Base-by-base conservation (phyloP, 2,888 invertebrate species). In the Synergus umbraculus region DNA sequence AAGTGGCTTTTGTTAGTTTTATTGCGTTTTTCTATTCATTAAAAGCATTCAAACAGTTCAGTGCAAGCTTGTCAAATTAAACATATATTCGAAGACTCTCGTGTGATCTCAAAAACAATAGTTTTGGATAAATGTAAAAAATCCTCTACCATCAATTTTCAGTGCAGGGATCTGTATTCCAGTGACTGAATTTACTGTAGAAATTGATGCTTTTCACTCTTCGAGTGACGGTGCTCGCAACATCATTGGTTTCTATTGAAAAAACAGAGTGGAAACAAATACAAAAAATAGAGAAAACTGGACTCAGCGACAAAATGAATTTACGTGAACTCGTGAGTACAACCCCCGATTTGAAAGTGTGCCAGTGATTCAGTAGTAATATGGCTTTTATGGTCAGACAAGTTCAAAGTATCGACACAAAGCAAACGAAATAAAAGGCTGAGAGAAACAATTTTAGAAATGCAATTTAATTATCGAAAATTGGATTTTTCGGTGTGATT, bases 161-260 rank as follows among this genome's bases (percentile, higher is more conserved):
- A 67, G 13, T 18, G 8, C 13, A 46, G 18, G 67, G 15, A 73
- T 73, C 49, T 54, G 15, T 54, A 41, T 54, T 54, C 15, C 41
- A 73, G 73, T 73, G 37, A 18, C 73, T 37, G 54, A 73, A 12
- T 49, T 12, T 54, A 37, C 41, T 73, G 49, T 37, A 73, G 54
- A 73, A 73, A 73, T 54, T 58, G 54, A 73, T 37, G 73, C 54
- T 73, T 73, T 73, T 73, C 73, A 58, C 73, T 49, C 54, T 37
- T 73, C 73, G 49, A 54, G 49, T 73, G 54, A 18, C 18, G 18
- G n/a, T 58, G 12, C 18, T 58, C 54, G n/a, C 54, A 73, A 73
- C 54, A 54, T 58, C 54, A 73, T 73, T 73, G 73, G 54, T 73
- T 73, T 73, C 15, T 22, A 49, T 46, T n/a, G n/a, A 2, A 22